Conservation (phyloP, 2,113 vertebrate genomes). For the Pavo muticus region DNA sequence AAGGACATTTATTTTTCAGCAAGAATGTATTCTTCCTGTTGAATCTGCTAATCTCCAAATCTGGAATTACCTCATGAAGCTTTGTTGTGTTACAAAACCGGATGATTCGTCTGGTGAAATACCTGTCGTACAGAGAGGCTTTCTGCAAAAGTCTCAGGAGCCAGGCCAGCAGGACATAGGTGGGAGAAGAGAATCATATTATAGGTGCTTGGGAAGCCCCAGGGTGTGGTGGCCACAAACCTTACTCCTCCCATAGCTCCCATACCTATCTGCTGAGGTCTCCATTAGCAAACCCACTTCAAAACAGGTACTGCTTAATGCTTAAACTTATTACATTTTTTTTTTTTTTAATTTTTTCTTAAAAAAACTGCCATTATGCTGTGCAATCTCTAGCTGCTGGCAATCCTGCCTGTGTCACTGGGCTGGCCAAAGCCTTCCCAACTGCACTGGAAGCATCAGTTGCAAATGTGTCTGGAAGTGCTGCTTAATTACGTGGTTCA, state of each 20-base stretch:
- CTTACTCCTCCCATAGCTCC: neutral
- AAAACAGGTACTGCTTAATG: neutral
- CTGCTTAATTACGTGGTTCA: neutral
- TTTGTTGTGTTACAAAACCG: neutral
- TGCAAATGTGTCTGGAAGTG: neutral
- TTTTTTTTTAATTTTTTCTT: neutral
- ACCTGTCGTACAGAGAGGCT: neutral
- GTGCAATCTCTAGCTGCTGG: neutral
- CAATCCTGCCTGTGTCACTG: neutral
- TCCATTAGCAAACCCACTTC: neutral
- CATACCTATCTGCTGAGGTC: neutral
- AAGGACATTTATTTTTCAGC: neutral
- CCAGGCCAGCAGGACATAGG: neutral
- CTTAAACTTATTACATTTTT: neutral
- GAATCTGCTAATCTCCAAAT: neutral
- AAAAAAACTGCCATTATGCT: neutral
- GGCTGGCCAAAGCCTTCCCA: neutral
- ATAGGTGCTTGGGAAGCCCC: fast-evolving
- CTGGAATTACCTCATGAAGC: neutral
- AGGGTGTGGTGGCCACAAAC: neutral
- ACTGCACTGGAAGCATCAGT: neutral
- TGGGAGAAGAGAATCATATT: neutral
- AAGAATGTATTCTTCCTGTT: neutral
- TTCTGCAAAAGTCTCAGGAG: neutral
- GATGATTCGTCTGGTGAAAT: neutral